Evolutionary conservation across 2,113 vertebrate genomes (phyloP).

Genomic region (Pterocles orientalis): DNA sequence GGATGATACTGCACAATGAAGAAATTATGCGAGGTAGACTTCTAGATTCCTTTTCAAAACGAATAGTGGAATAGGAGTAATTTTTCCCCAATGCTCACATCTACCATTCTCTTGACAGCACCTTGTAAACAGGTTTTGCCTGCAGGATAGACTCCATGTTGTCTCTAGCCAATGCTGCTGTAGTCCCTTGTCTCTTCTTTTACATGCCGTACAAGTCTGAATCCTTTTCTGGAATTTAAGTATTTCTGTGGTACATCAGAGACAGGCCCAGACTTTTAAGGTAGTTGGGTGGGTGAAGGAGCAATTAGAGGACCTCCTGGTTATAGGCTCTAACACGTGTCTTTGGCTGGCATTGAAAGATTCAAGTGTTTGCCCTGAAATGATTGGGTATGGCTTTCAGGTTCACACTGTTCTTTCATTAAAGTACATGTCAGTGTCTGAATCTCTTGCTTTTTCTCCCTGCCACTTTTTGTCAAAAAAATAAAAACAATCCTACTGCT

Average conservation of each 20-base stretch:
- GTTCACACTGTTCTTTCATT: neutral
- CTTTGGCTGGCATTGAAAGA: neutral
- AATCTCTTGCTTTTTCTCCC: neutral
- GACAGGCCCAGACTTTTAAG: neutral
- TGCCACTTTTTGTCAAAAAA: neutral
- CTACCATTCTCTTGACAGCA: neutral
- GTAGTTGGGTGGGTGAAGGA: neutral
- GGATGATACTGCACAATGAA: fast-evolving
- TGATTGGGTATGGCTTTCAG: neutral
- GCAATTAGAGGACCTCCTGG: neutral
- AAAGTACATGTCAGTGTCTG: neutral
- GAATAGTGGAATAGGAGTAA: neutral
- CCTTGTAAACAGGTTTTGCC: neutral
- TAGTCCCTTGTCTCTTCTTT: neutral
- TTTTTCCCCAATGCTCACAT: neutral
- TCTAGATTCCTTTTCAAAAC: neutral
- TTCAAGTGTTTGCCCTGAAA: neutral
- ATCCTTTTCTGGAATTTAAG: neutral
- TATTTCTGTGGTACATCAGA: neutral
- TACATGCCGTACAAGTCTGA: neutral
- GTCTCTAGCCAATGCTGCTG: neutral
- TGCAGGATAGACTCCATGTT: neutral
- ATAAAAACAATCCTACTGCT: neutral
- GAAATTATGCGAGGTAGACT: neutral
- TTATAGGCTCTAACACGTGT: neutral